Percentiles rank a stretch among this genome's conserved stretches.
Evolutionary conservation across 2,797 vertebrate species (phyloP).

Genomic region (Cynopterus sphinx): DNA sequence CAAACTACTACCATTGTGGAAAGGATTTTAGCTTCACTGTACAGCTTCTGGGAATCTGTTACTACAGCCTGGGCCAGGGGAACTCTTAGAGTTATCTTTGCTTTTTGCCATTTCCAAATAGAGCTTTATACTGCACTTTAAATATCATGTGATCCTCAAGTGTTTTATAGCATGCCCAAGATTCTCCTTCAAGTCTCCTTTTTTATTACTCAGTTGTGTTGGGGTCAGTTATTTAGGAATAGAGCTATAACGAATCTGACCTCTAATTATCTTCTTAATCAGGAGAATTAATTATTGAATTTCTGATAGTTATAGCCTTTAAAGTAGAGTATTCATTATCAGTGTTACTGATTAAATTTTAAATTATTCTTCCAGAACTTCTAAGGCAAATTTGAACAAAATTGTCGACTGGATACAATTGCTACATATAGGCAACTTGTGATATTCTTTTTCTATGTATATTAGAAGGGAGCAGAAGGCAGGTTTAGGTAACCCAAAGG

Average conservation of each 20-base stretch:
- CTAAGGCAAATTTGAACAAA: slow-evolving; percentile 33
- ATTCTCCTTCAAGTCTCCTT: background rate
- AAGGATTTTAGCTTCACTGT: background rate
- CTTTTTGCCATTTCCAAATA: background rate
- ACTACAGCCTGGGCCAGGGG: background rate
- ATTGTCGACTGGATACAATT: slow-evolving; percentile 5
- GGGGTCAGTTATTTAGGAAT: background rate
- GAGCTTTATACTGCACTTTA: background rate
- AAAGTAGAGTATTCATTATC: background rate
- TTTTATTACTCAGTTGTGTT: background rate
- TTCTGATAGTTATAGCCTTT: background rate
- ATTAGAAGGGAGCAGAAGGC: background rate
- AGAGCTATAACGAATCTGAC: background rate
- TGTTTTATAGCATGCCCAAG: background rate
- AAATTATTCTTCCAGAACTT: background rate
- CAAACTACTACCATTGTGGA: background rate
- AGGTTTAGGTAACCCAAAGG: slow-evolving; percentile 32
- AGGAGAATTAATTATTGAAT: slow-evolving; percentile 19
- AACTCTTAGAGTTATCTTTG: background rate
- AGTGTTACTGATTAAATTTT: slow-evolving; percentile 39
- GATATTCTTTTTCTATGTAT: background rate
- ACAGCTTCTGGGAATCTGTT: background rate
- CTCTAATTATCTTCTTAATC: background rate
- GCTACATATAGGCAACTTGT: background rate
- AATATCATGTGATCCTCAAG: background rate